These are phyloP conservation scores for Hemicordylus capensis DNA, from an alignment of 2,113 vertebrate genomes.

Conservation along the genomic window DNA sequence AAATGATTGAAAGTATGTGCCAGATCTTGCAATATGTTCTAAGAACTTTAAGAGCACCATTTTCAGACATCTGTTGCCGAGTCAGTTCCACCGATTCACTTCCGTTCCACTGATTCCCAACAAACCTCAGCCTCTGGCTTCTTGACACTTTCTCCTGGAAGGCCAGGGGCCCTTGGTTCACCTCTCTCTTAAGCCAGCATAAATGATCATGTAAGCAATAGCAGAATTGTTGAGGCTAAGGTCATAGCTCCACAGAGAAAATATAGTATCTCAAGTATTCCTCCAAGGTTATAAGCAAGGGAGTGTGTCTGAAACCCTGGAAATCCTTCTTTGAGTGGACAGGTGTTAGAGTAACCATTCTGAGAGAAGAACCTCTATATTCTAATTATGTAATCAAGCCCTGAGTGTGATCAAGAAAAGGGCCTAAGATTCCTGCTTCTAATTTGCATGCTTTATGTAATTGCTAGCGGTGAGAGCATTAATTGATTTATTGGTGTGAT, in stretches of 20 bases:
- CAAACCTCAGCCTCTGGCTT: too few species aligned
- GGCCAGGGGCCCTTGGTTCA: not conserved
- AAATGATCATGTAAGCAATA: not conserved
- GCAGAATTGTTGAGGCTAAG: not conserved
- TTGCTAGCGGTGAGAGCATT: slow-evolving; percentile 25
- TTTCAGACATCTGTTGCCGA: not conserved
- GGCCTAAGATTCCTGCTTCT: not conserved
- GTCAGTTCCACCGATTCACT: not conserved
- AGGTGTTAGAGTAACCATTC: not conserved
- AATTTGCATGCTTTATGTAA: slow-evolving; percentile 23
- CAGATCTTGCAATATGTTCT: not conserved
- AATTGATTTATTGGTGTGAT: slow-evolving; percentile 38
- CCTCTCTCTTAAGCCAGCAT: not conserved
- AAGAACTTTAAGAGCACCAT: not conserved
- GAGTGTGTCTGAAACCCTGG: not conserved
- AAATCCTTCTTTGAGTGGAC: not conserved
- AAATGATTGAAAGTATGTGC: not conserved
- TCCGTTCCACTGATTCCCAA: too few species aligned
- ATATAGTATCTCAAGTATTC: not conserved
- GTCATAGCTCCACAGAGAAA: not conserved
- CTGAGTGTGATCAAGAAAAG: not conserved
- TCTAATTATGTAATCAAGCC: not conserved
- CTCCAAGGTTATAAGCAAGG: not conserved
- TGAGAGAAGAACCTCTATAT: not conserved
- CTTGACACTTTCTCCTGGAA: not conserved